Evolutionary conservation across 2,113 vertebrate genomes (phyloP), one percentile per base, ranked within the genome.

Genomic region (Platanista minor): DNA sequence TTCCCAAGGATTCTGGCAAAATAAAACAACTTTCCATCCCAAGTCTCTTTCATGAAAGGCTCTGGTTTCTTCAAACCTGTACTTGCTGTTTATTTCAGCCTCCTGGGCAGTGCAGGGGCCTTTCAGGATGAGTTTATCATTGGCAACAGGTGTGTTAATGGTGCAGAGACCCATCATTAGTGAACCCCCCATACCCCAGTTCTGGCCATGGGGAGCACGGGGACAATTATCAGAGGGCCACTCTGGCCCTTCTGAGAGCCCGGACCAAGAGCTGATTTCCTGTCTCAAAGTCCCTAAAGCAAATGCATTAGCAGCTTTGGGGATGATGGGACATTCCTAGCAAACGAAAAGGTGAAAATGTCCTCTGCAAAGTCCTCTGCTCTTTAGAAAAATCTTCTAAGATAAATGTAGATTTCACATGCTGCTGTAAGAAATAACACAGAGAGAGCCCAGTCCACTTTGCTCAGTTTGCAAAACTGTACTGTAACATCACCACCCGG

Each of bases 1-100:
- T 92, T 96, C 77, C 94, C 85, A 64, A 96, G 93, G 87, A 96
- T 67, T 86, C 87, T 52, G 61, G 31, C 66, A 95, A 94, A 87
- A 67, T 2, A 69, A 97, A 97, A 94, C 43, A 82, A 39, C 74
- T 94, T 86, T 36, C 72, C 14, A 11, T 61, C 46, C 90, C 59
- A 27, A 27, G 61, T 0, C 20, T 62, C 81, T 89, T 82, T 88
- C 49, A 4, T 9, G 33, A 90, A 93, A 72, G 36, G 36, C 31
- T 87, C 90, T 17, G 18, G 31, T 90, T 93, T 84, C 91, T 96
- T 95, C 64, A 23, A 46, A 78, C 3, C 7, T 15, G 0, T 8
- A 29, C 33, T 83, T 83, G 57, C 64, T 87, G 39, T 83, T 80
- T 67, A 69, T 89, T 74, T 75, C 8, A 4, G 17, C 41, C 62